Base-by-base conservation (phyloP, 2,888 invertebrate genomes). In the Stramonita haemastoma region DNA sequence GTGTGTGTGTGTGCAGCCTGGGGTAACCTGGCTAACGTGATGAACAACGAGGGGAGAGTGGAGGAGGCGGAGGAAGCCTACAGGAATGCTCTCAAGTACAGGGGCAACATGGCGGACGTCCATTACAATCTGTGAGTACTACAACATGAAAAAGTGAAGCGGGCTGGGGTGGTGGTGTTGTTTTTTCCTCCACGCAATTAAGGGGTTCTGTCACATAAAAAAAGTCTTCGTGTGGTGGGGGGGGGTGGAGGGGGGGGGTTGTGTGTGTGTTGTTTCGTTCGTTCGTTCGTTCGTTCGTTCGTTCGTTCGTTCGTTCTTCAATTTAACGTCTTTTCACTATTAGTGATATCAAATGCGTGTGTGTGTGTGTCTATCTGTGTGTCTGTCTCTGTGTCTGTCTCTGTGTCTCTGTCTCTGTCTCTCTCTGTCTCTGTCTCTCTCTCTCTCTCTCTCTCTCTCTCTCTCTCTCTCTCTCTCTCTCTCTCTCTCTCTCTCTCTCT, bases 21-120 rank as follows among this genome's bases (percentile, higher is more conserved):
- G 96, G 99, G 99, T 92, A 99, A 99, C 97, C 97, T 99, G 96
- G 99, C 99, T 95, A 99, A 99, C 96, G 98, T 99, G 94, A 97
- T 99, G 95, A 99, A 98, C 96, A 97, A 98, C 89, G 98, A 98
- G 96, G 98, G 98, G 85, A 97, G 98, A 94, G 97, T 97, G 90
- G 97, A 97, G 92, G 98, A 99, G 96, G 99, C 99, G 88, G 98
- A 99, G 96, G 97, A 97, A 95, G 98, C 98, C 89, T 98, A 98
- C 96, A 97, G 98, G 95, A 97, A 97, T 96, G 99, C 99, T 90
- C 97, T 99, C 92, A 97, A 97, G 94, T 97, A 98, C 97, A 97
- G 99, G 96, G 98, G 98, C 94, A 99, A 99, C 96, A 99, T 99
- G 99, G 99, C 99, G 90, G 99, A 99, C 96, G 99, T 99, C 91